Base-by-base conservation (phyloP, 2,888 invertebrate species). In the Octonoba sinensis region DNA sequence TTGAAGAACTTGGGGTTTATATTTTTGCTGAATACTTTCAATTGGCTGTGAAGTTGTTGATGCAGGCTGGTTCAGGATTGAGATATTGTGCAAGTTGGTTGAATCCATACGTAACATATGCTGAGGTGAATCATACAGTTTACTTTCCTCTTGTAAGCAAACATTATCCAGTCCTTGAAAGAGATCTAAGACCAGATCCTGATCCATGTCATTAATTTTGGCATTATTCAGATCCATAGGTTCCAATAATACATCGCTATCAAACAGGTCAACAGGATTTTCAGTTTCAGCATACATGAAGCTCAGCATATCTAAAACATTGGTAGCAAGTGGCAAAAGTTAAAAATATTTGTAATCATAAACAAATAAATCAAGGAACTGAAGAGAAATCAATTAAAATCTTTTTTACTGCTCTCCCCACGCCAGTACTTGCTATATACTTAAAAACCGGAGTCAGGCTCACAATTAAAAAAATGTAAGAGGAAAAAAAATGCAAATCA, bases 261-360 rank as follows among this genome's bases (percentile, higher is more conserved):
- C 74, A 57, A 81, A 74, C 8, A 81, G 66, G 20, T 66, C 64
- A 18, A 18, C 64, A 11, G 36, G n/a, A 16, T 49, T 66, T 6
- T 59, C 67, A 70, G 74, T 81, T 13, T 81, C 81, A n/a, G 56
- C 13, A 46, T 74, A 74, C 65, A 81, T 74, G 22, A 81, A 81
- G 59, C 49, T 81, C 18, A 81, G 65, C 81, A 81, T 74, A 13
- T 81, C 81, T 81, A 51, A 56, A 81, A 57, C 22, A 18, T 59
- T 47, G 20, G 3, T 13, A 54, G n/a, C 36, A 60, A 22, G n/a
- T 20, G 24, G 16, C 20, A 13, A 20, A 46, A 8, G 46, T 18
- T 22, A 49, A 20, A 51, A 27, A 8, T 36, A 36, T 12, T 27
- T 13, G 2, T 4, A 62, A 11, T 51, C 18, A 36, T 13, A 46